Base-by-base conservation (phyloP, 1,140 invertebrate genomes). In the Drosophila cardini region DNA sequence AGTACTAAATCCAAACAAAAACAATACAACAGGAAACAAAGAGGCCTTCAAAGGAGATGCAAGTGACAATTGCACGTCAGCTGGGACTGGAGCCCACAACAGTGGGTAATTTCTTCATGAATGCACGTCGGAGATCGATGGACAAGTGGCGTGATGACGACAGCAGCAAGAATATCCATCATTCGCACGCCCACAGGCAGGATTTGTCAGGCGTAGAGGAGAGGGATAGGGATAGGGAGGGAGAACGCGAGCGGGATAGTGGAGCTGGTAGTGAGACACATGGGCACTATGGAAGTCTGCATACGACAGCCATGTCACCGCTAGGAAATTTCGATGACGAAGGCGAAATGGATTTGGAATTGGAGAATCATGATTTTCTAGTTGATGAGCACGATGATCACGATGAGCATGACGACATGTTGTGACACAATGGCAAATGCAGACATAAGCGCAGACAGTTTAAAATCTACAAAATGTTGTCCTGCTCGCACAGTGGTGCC, bases 21-120 rank as follows among this genome's bases (percentile, higher is more conserved):
- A 16, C 38, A 7, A 2, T 93, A 4, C 4, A 4, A 26, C 5
- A 99, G 97, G 99, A 99, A 95, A 99, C 99, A 61, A 99, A 99
- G 93, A 95, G 99, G 92, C 99, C 99, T 74, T 99, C 98, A 75
- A 99, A 99, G 93, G 99, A 99, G 94, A 99, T 99, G 98, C 99
- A 99, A 94, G 97, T 99, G 79, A 99, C 98, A 76, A 99, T 99
- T 93, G 98, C 98, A 32, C 95, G 99, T 79, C 98, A 99, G 92
- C 94, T 99, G 78, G 98, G 98, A 72, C 94, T 99, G 62, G 98
- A 99, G 93, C 98, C 98, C 16, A 99, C 98, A 38, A 99, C 99
- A 13, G 99, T 99, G 13, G 98, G 98, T 30, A 99, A 99, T 93
- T 99, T 99, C 94, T 99, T 99, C 94, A 99, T 99, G 99, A 99